phyloP scores from a whole-genome alignment of 2,888 invertebrate genomes.

The Parasteatoda lunata region DNA sequence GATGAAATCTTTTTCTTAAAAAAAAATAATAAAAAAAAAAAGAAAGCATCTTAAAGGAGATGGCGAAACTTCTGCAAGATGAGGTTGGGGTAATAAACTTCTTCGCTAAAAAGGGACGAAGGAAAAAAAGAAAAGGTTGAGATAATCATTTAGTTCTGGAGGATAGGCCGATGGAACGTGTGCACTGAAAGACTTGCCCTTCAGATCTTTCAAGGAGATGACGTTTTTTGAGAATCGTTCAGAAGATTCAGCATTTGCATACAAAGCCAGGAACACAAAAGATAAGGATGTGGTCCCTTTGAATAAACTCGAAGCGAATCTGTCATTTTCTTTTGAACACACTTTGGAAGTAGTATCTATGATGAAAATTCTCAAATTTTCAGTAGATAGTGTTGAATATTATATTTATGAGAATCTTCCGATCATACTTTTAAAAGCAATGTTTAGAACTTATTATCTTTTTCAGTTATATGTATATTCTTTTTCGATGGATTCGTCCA shows the following conservation, averaged over 20 bases:
- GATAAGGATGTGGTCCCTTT: no score
- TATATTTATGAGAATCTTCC: no score
- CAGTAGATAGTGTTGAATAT: no score
- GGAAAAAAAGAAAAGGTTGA: not conserved
- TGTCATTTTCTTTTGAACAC: no score
- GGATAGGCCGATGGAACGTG: not conserved
- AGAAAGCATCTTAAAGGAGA: not conserved
- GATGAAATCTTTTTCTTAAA: constrained; percentile 42
- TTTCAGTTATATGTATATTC: no score
- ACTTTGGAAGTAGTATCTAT: no score
- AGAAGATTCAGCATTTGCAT: not conserved
- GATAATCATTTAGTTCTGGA: not conserved
- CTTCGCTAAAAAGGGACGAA: not conserved
- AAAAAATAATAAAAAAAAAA: not conserved
- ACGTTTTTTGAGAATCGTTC: not conserved
- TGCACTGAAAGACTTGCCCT: not conserved
- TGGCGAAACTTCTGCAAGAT: not conserved
- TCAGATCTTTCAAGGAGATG: constrained; percentile 32
- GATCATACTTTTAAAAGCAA: no score
- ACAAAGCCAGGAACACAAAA: not conserved
- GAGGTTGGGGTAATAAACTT: not conserved
- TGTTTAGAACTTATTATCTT: no score
- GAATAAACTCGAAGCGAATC: no score
- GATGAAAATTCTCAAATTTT: no score
- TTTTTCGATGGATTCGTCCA: no score